Conservation (phyloP, 35 echinoderm and acorn worm genomes). For the Apostichopus californicus region DNA sequence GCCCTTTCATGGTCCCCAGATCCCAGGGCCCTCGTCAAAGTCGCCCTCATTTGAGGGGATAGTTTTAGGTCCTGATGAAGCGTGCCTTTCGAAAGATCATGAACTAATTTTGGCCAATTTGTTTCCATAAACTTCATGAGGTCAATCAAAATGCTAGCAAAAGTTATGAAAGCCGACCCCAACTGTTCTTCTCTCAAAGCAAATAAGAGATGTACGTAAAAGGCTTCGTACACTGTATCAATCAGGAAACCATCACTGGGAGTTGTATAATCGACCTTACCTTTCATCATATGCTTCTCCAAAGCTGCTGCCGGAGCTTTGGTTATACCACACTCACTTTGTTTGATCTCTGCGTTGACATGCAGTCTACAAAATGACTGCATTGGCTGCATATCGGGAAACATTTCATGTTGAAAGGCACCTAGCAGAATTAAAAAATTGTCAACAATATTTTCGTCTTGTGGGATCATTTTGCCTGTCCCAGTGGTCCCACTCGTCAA, state of each 20-base stretch:
- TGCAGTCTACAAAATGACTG: slow-evolving; percentile 50
- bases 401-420: neutral
- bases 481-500: slow-evolving; percentile 74
- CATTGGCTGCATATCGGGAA: slow-evolving; percentile 23
- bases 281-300: neutral
- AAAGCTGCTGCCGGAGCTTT: neutral
- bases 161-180: neutral
- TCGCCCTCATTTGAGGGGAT: neutral
- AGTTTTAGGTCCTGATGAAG: slow-evolving; percentile 48
- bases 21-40: slow-evolving; percentile 3
- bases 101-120: slow-evolving; percentile 52
- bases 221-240: slow-evolving; percentile 14
- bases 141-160: slow-evolving; percentile 25
- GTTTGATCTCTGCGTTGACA: neutral
- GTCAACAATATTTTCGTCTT: neutral
- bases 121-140: slow-evolving; percentile 55
- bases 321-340: slow-evolving; percentile 39
- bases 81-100: slow-evolving; percentile 58
- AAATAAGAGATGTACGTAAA: slow-evolving; percentile 64
- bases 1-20: slow-evolving; percentile 47
- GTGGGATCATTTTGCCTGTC: slow-evolving; percentile 64
- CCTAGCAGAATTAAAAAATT: neutral
- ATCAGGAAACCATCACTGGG: slow-evolving; percentile 26
- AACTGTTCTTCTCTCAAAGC: slow-evolving; percentile 56
- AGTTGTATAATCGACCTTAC: neutral